Conservation (phyloP, 2,113 vertebrate genomes). For the Tupaia tana region DNA sequence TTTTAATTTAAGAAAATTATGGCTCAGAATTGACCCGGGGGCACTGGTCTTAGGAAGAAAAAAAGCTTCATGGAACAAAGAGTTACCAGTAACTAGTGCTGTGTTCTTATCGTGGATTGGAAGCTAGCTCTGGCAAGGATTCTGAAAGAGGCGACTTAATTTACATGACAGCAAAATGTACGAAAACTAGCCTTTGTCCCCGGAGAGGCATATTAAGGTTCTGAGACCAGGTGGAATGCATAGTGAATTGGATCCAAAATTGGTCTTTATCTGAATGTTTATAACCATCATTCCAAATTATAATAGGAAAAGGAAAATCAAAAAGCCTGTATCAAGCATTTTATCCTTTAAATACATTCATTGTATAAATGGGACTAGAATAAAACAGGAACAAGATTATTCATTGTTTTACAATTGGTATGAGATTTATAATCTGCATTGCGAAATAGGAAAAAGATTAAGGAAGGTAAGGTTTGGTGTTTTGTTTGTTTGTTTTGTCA, state of each 20-base stretch:
- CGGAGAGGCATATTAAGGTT: background rate
- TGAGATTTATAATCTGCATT: slow-evolving; percentile 17
- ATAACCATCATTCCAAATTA: background rate
- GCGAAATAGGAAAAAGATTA: slow-evolving; percentile 13
- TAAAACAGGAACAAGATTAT: background rate
- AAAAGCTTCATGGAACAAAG: background rate
- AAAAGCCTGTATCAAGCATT: background rate
- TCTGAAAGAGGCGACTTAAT: background rate
- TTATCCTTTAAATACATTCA: background rate
- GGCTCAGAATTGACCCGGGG: background rate
- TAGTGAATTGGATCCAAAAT: background rate
- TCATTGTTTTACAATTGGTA: slow-evolving; percentile 14
- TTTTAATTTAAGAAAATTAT: background rate
- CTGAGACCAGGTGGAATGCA: background rate
- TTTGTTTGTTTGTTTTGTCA: background rate
- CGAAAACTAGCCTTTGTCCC: background rate
- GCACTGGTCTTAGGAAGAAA: background rate
- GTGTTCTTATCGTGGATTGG: background rate
- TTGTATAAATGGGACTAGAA: background rate
- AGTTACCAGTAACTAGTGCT: background rate
- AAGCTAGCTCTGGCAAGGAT: background rate
- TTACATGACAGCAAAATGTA: background rate
- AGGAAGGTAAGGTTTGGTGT: background rate
- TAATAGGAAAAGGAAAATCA: background rate
- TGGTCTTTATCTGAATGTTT: background rate